Evolutionary conservation across 2,113 vertebrate species (phyloP).

Genomic region (Alexandromys fortis): DNA sequence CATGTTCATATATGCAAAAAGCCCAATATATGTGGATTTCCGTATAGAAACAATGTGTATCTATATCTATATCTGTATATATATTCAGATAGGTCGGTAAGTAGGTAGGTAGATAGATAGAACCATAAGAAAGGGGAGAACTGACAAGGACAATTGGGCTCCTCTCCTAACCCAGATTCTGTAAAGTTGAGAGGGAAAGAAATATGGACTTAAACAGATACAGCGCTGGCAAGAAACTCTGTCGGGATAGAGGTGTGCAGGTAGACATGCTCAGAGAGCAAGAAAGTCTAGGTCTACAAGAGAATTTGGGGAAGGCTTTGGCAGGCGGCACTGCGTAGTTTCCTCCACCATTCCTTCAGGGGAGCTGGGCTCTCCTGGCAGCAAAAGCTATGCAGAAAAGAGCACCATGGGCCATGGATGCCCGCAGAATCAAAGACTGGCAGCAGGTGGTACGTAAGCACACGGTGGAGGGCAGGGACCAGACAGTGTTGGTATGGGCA

Average conservation of each 20-base stretch:
- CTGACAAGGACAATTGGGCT: background rate
- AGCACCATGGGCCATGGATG: background rate
- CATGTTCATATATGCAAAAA: background rate
- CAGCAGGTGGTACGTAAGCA: background rate
- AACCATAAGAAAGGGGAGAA: background rate
- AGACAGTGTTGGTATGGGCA: fast-evolving
- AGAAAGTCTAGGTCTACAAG: background rate
- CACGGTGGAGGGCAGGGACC: background rate
- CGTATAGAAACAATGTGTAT: background rate
- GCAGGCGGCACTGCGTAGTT: fast-evolving
- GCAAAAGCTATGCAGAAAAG: background rate
- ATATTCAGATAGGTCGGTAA: too few relatives aligned
- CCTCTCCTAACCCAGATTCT: background rate
- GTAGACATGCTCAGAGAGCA: background rate
- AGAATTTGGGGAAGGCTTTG: background rate
- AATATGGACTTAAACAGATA: background rate
- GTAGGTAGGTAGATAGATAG: too few relatives aligned
- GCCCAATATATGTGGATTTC: background rate
- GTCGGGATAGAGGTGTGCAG: background rate
- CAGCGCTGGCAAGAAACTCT: background rate
- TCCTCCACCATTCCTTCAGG: background rate
- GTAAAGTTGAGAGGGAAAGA: background rate
- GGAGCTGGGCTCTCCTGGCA: background rate
- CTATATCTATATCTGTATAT: too few relatives aligned
- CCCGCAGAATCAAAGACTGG: background rate